These are phyloP conservation scores for Clusia tigrina DNA, from an alignment of 2,888 invertebrate genomes.

Conservation along the genomic window DNA sequence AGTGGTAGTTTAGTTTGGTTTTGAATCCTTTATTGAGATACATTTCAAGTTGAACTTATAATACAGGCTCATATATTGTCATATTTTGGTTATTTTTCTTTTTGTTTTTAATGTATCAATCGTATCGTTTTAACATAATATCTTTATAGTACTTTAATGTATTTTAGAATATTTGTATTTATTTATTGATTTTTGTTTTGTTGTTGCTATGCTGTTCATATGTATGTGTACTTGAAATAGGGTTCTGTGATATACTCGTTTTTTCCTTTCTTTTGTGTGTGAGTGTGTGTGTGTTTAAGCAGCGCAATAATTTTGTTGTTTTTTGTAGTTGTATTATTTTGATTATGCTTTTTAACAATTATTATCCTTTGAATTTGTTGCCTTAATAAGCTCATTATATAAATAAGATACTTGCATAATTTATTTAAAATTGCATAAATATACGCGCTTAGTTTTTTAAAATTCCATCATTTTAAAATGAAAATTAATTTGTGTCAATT, in stretches of 20 bases:
- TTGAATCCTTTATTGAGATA: constrained; percentile 52
- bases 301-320: not conserved
- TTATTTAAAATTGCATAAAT: constrained; percentile 27
- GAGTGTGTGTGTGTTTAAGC: not conserved
- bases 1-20: too few relatives aligned
- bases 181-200: not conserved
- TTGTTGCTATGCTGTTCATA: not conserved
- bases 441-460: constrained; percentile 30
- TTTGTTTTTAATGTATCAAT: constrained; percentile 30
- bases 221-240: constrained; percentile 7
- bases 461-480: constrained; percentile 35
- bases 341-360: constrained; percentile 19
- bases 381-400: constrained; percentile 41
- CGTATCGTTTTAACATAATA: constrained; percentile 31
- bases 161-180: constrained; percentile 10
- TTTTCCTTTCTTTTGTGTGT: constrained; percentile 8
- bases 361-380: constrained; percentile 23
- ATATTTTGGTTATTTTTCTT: constrained; percentile 44
- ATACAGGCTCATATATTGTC: constrained; percentile 59
- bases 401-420: constrained; percentile 30
- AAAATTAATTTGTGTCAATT: constrained; percentile 30
- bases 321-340: not conserved
- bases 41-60: constrained; percentile 33
- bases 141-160: not conserved
- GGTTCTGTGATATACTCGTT: not conserved